Evolutionary conservation across 2,888 invertebrate genomes (phyloP).

Genomic region (Crocallis elinguaria): DNA sequence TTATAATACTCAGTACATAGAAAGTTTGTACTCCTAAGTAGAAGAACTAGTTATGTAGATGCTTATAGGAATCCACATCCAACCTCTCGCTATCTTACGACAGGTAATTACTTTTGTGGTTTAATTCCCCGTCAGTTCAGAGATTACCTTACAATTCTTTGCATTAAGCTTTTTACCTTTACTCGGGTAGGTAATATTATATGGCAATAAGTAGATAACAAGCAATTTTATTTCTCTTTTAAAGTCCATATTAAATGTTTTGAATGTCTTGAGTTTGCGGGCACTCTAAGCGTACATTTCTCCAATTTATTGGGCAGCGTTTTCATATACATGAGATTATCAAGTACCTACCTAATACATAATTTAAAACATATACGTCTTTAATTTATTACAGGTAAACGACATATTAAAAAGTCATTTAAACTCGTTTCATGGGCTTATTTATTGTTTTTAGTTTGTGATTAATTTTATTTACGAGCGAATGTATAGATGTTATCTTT

Average conservation of each 20-base stretch:
- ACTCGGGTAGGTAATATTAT: slow-evolving; percentile 44
- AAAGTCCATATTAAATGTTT: slow-evolving; percentile 45
- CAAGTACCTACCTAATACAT: slow-evolving; percentile 28
- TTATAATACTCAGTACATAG: slow-evolving; percentile 19
- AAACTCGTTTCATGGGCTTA: slow-evolving; percentile 1
- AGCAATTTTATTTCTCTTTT: slow-evolving; percentile 53
- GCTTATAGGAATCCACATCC: slow-evolving; percentile 1
- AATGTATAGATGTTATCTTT: slow-evolving; percentile 6
- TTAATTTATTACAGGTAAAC: slow-evolving; percentile 15
- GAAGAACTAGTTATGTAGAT: slow-evolving; percentile 30
- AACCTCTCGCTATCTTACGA: slow-evolving; percentile 32
- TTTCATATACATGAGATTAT: slow-evolving; percentile 28
- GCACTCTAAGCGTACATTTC: slow-evolving; percentile 36
- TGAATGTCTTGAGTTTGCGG: slow-evolving; percentile 35
- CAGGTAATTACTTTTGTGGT: slow-evolving; percentile 74
- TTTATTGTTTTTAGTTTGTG: slow-evolving; percentile 23
- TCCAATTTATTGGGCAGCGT: slow-evolving; percentile 31
- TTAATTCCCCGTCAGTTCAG: slow-evolving; percentile 66
- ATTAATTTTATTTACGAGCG: slow-evolving; percentile 22
- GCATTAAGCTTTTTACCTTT: slow-evolving; percentile 40
- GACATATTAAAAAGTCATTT: slow-evolving; percentile 4
- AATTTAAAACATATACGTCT: slow-evolving; percentile 11
- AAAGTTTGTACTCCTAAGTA: not conserved
- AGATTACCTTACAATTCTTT: slow-evolving; percentile 64
- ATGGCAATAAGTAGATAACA: slow-evolving; percentile 40